A percentile compares a stretch with the other conserved stretches of the same genome.
Conservation (phyloP, 2,113 vertebrate genomes). For the Chloebia gouldiae region DNA sequence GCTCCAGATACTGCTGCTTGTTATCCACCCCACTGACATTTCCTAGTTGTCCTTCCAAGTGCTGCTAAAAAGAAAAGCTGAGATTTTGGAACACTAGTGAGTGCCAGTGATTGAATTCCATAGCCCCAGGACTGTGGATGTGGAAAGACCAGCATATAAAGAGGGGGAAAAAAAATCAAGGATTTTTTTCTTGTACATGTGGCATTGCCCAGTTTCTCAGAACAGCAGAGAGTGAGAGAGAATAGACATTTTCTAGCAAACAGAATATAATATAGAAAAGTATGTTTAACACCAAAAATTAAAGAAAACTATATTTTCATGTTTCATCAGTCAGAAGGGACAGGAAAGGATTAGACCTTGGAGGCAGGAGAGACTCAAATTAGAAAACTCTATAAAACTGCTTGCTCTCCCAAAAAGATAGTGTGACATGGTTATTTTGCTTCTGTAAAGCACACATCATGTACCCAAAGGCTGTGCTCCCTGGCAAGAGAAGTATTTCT, state of each 20-base stretch:
- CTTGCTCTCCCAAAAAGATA: background rate
- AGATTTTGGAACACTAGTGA: background rate
- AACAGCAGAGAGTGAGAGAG: background rate
- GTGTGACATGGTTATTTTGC: background rate
- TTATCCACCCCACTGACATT: background rate
- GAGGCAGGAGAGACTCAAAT: background rate
- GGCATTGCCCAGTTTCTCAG: background rate
- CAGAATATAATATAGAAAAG: background rate
- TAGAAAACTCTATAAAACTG: background rate
- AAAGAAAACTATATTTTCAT: background rate
- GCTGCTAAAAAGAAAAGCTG: background rate
- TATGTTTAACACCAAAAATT: background rate
- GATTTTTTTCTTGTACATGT: background rate
- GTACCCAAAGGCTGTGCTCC: background rate
- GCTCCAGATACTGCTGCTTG: background rate
- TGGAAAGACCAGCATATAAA: background rate
- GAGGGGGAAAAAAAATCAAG: background rate
- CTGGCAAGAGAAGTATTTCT: background rate
- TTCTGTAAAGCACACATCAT: background rate
- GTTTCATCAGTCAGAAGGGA: background rate
- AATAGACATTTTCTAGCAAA: background rate
- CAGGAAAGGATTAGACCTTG: background rate
- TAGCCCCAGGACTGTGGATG: background rate
- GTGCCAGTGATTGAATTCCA: slow-evolving; percentile 5
- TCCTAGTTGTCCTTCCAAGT: slow-evolving; percentile 10